Conservation (phyloP, 2,113 vertebrate species). For the Taurulus bubalis region DNA sequence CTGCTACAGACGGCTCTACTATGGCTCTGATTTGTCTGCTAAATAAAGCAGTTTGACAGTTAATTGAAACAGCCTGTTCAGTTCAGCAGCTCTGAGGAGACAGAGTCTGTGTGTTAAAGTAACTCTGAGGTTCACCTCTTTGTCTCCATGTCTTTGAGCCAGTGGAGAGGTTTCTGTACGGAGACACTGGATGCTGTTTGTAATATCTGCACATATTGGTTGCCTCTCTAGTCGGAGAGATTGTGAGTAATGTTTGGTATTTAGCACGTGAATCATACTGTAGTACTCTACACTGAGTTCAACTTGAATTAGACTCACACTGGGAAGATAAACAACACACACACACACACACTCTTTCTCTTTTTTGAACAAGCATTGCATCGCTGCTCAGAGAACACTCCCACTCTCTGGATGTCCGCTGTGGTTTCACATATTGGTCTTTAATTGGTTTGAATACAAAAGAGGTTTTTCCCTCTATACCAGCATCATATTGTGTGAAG, state of each 20-base stretch:
- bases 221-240: slow-evolving; percentile 8
- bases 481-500: too few species aligned
- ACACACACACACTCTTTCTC: too few species aligned
- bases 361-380: background rate
- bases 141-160: background rate
- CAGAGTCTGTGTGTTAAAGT: background rate
- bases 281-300: slow-evolving; percentile 14
- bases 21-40: slow-evolving; percentile 10
- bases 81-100: slow-evolving; percentile 24
- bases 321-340: slow-evolving; percentile 28
- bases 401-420: too few species aligned
- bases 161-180: background rate
- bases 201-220: background rate
- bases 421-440: too few species aligned
- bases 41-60: slow-evolving; percentile 18
- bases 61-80: slow-evolving; percentile 29
- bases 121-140: background rate
- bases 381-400: background rate
- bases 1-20: slow-evolving; percentile 1
- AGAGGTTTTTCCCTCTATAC: too few species aligned
- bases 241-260: slow-evolving; percentile 29
- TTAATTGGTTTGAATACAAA: too few species aligned
- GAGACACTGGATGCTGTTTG: background rate
- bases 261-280: slow-evolving; percentile 5
- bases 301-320: slow-evolving; percentile 40